phyloP scores from a whole-genome alignment of 2,888 invertebrate species.

The Globia sparganii region DNA sequence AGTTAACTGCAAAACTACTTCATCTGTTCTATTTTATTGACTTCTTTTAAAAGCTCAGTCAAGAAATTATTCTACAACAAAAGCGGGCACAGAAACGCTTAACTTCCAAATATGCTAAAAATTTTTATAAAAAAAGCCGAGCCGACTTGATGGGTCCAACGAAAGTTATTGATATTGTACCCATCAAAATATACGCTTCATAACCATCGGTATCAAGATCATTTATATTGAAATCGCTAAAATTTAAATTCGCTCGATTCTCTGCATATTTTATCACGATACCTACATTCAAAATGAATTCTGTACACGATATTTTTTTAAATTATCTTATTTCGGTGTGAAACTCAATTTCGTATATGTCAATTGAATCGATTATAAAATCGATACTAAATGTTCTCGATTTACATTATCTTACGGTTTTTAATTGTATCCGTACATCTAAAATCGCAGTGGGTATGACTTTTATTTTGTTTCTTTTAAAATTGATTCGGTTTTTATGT shows the following conservation, averaged over 20 bases:
- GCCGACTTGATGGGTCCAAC: not conserved
- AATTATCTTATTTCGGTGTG: conserved; percentile 69
- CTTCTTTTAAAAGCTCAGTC: not conserved
- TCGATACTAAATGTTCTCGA: conserved; percentile 73
- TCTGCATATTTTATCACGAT: conserved; percentile 56
- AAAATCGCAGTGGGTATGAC: conserved; percentile 44
- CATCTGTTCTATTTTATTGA: not conserved
- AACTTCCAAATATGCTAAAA: not conserved
- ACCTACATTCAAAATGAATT: conserved; percentile 53
- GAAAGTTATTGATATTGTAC: conserved; percentile 35
- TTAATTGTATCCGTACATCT: conserved; percentile 67
- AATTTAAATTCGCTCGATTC: conserved; percentile 53
- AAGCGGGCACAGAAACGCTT: not conserved
- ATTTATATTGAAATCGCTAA: conserved; percentile 45
- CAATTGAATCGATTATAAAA: conserved; percentile 76
- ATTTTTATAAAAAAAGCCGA: not conserved
- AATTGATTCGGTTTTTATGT: conserved; percentile 52
- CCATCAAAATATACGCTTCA: conserved; percentile 29
- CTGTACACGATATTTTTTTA: conserved; percentile 55
- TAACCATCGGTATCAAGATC: conserved; percentile 26
- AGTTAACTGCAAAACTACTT: not conserved
- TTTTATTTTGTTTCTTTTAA: conserved; percentile 53
- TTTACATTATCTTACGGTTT: conserved; percentile 76
- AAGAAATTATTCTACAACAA: not conserved
- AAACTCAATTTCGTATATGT: conserved; percentile 76